phyloP scores from a whole-genome alignment of 2,113 vertebrate species.

The Tringa solitaria region DNA sequence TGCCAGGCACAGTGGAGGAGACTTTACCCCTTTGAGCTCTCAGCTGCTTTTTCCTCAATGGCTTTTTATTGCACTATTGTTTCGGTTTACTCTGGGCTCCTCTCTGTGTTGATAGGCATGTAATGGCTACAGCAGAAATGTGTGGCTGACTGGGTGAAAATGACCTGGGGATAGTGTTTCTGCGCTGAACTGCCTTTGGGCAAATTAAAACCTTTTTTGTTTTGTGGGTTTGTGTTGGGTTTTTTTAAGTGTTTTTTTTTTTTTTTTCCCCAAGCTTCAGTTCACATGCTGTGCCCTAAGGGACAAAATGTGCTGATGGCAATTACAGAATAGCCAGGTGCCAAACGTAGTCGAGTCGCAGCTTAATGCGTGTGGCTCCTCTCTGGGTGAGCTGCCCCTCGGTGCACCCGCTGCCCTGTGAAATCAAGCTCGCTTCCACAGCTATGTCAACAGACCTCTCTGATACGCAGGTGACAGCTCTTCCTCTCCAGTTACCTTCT shows the following conservation, averaged over 20 bases:
- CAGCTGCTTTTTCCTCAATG: constrained; percentile 22
- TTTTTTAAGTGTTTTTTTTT: not conserved
- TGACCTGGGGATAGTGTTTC: not conserved
- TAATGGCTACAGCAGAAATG: constrained; percentile 4
- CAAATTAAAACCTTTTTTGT: not conserved
- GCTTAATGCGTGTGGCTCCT: accelerated
- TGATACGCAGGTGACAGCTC: not conserved
- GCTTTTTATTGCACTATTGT: constrained; percentile 56
- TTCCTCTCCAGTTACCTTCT: constrained; percentile 11
- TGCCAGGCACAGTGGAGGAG: constrained; percentile 22
- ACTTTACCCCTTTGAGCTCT: constrained; percentile 43
- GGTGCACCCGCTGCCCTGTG: accelerated
- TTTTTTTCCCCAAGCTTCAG: not conserved
- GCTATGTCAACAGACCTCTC: not conserved
- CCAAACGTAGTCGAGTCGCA: not conserved
- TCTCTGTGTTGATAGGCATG: not conserved
- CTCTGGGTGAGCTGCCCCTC: not conserved
- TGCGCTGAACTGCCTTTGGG: not conserved
- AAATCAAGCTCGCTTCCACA: not conserved
- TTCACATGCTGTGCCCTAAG: not conserved
- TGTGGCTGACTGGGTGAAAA: not conserved
- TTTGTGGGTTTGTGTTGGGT: too few relatives aligned
- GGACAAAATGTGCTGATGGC: not conserved
- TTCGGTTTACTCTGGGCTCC: not conserved
- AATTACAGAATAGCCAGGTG: not conserved